Base-by-base conservation (phyloP, 2,113 vertebrate genomes). In the Ammodytes dubius region DNA sequence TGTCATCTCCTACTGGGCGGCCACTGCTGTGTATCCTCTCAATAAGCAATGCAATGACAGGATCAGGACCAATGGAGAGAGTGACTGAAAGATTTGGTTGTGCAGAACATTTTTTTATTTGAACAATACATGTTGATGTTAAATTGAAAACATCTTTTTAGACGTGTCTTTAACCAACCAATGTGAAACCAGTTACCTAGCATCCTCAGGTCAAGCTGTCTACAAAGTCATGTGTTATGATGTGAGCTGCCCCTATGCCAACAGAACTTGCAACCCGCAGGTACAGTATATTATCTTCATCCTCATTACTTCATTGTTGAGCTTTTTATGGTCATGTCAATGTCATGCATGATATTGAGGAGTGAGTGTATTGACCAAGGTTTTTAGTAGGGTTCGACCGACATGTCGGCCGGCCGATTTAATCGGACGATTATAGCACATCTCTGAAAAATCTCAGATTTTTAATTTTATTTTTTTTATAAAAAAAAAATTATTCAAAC, bases 1-100 rank as follows among this genome's bases (percentile, higher is more conserved):
- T 63, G 98, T 96, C 79, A 94, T 97, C 93, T 96, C 95, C 74
- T 99, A 98, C 92, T 97, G 96, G 96, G 95, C 93, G 0, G 93
- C 97, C 71, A 97, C 94, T 39, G 96, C 97, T 6, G 85, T 98
- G 98, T 98, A 98, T 99, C 97, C 97, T 97, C 95, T n/a, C 5
- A 11, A 19, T 37, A 6, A 19, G 19, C 37, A 45, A 39, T 13
- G 35, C 5, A 54, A 9, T 53, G 5, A n/a, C 4, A 17, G 39
- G 3, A 19, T n/a, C 4, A 17, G 39, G 3, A 19, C 39, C 7
- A 59, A 58, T 5, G 14, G 2, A n/a, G 19, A 56, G 37, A 42
- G 9, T 72, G 1, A 19, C 17, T 17, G 5, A 37, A 6, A 15
- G 39, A 61, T 60, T 61, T 27, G 27, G 27, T 27, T 27, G 27